phyloP scores from a whole-genome alignment of 2,888 invertebrate genomes.

The Xestia ashworthii region DNA sequence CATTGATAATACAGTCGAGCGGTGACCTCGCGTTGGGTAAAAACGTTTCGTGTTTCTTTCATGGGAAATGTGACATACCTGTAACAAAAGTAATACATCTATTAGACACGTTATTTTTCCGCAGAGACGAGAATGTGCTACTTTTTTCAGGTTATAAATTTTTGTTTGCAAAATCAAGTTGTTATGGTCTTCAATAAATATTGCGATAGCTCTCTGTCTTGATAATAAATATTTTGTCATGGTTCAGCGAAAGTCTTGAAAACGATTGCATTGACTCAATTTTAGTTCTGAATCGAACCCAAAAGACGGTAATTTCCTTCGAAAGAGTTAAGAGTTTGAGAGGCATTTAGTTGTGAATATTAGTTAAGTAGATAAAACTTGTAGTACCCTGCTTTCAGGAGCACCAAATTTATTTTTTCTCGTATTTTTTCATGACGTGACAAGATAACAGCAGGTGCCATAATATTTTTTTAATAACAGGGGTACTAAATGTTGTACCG shows the following conservation, averaged over 20 bases:
- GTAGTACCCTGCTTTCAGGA: not conserved
- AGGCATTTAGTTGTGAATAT: not conserved
- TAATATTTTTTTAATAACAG: not conserved
- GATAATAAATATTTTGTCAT: not conserved
- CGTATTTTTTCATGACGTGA: constrained; percentile 17
- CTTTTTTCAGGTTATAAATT: not conserved
- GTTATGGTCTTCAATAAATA: not conserved
- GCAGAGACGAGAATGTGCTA: not conserved
- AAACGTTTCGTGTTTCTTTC: constrained; percentile 47
- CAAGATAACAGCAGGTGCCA: constrained; percentile 17
- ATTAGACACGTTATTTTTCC: constrained; percentile 51
- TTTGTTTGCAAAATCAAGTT: not conserved
- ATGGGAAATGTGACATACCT: constrained; percentile 73
- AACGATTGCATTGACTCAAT: constrained; percentile 3
- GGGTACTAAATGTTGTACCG: constrained; percentile 16
- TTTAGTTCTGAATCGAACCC: constrained; percentile 2
- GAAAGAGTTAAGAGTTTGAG: not conserved
- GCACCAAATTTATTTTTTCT: not conserved
- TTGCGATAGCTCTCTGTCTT: constrained; percentile 5
- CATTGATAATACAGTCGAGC: constrained; percentile 67
- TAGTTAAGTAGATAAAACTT: not conserved
- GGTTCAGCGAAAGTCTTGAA: not conserved
- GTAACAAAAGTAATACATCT: constrained; percentile 71
- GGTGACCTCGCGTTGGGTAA: constrained; percentile 53
- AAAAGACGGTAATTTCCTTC: not conserved